Percentiles rank a stretch among this genome's conserved stretches.
phyloP scores from a whole-genome alignment of 2,113 vertebrate genomes.

The Mesocricetus auratus region DNA sequence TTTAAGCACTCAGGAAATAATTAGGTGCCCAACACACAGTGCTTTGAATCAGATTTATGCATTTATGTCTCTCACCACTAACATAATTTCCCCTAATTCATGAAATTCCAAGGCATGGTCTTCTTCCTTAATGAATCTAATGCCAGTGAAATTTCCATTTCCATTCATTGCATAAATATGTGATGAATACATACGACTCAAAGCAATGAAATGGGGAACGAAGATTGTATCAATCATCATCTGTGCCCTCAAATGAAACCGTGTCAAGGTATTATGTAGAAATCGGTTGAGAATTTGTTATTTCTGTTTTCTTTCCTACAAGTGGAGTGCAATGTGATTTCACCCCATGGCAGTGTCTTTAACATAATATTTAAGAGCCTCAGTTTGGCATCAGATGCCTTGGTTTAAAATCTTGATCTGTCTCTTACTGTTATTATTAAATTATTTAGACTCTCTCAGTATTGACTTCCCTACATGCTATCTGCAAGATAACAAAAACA shows the following conservation, averaged over 20 bases:
- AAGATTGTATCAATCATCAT: background rate
- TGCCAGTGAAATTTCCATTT: constrained; percentile 44
- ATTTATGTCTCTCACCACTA: constrained; percentile 31
- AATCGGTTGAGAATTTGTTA: constrained; percentile 12
- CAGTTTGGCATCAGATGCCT: background rate
- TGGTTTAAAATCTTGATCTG: background rate
- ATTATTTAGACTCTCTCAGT: background rate
- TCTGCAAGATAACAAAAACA: background rate
- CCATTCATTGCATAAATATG: constrained; percentile 9
- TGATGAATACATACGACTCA: background rate
- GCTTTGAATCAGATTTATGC: constrained; percentile 21
- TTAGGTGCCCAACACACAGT: background rate
- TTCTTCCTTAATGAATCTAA: constrained; percentile 43
- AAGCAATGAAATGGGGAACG: background rate
- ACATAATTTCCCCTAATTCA: constrained; percentile 43
- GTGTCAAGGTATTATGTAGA: background rate
- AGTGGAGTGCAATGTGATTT: background rate
- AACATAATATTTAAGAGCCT: background rate
- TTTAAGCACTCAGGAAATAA: background rate
- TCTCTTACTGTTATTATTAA: background rate
- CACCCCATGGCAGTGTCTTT: background rate
- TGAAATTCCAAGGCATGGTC: constrained; percentile 14
- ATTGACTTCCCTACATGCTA: background rate
- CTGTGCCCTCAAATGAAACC: background rate
- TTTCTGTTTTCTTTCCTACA: constrained; percentile 31